These are phyloP conservation scores for Leptopilina boulardi DNA, from an alignment of 1,140 invertebrate species.

Conservation along the genomic window DNA sequence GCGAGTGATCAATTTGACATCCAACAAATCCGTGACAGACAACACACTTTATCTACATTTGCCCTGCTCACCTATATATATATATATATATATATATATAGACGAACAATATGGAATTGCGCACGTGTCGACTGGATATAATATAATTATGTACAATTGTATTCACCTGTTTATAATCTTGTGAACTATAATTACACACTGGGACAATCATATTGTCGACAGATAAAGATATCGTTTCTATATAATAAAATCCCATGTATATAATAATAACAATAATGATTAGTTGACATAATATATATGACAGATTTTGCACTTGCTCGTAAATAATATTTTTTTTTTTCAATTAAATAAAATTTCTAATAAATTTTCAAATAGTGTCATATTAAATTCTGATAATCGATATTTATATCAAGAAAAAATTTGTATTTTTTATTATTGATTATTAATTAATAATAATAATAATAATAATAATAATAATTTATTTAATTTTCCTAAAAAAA, in stretches of 20 bases:
- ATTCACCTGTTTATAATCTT: conserved; percentile 11
- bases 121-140: conserved; percentile 14
- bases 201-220: neutral
- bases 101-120: neutral
- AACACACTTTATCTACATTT: neutral
- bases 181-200: conserved; percentile 14
- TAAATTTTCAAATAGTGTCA: no score
- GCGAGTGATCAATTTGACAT: neutral
- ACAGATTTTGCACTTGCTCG: neutral
- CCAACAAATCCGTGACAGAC: conserved; percentile 5
- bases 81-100: neutral
- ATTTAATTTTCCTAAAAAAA: no score
- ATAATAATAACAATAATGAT: neutral
- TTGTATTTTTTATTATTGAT: no score
- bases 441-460: no score
- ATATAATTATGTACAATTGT: conserved; percentile 18
- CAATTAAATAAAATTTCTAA: no score
- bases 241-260: neutral
- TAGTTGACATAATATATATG: neutral
- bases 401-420: no score
- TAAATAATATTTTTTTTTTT: no score
- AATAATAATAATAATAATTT: no score
- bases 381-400: no score
- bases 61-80: neutral
- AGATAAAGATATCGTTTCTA: conserved; percentile 2